Evolutionary conservation across 2,113 vertebrate genomes (phyloP).

Genomic region (Falcunculus frontatus): DNA sequence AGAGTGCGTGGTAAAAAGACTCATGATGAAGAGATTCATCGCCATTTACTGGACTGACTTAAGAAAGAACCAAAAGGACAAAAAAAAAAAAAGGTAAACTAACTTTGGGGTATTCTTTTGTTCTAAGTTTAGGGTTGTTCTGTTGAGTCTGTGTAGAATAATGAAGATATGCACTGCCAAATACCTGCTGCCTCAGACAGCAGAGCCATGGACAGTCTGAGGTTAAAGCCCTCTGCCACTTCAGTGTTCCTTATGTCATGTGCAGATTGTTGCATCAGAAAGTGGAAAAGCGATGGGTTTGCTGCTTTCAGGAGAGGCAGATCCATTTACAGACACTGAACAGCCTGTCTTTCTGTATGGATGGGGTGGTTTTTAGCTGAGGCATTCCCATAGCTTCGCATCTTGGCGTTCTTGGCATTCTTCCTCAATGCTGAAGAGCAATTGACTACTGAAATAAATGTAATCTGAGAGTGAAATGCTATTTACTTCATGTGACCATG

Average conservation of each 20-base stretch:
- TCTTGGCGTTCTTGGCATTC: background rate
- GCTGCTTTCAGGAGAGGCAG: background rate
- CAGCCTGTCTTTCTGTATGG: background rate
- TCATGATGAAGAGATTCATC: background rate
- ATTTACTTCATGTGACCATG: background rate
- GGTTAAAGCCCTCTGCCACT: background rate
- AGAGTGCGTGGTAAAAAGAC: rapidly evolving
- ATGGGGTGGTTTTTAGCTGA: background rate
- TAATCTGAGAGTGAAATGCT: background rate
- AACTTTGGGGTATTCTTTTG: background rate
- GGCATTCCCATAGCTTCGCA: background rate
- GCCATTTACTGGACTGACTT: background rate
- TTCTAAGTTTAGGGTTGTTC: background rate
- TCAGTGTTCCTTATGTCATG: background rate
- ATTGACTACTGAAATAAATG: background rate
- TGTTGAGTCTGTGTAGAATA: background rate
- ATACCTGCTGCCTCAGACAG: background rate
- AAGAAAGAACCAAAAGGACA: background rate
- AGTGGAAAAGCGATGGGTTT: background rate
- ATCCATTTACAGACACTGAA: background rate
- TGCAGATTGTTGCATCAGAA: background rate
- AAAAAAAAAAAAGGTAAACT: background rate
- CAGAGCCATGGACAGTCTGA: background rate
- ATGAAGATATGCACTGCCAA: background rate
- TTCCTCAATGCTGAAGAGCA: background rate